These are phyloP conservation scores for Cephus nigrinus DNA, from an alignment of 2,888 invertebrate species.

Conservation along the genomic window DNA sequence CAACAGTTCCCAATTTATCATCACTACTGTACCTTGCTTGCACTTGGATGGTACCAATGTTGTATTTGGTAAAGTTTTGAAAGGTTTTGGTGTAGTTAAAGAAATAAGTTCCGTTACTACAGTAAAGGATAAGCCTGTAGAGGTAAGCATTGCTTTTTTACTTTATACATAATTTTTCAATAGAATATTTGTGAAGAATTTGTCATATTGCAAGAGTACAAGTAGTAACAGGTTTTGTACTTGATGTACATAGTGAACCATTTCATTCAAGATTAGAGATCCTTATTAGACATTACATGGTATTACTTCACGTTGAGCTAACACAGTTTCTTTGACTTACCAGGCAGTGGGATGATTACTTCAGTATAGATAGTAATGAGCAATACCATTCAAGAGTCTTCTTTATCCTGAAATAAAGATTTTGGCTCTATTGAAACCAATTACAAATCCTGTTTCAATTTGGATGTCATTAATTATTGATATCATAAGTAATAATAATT, in stretches of 20 bases:
- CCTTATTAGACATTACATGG: neutral
- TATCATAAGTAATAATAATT: conserved; percentile 13
- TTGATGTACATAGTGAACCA: neutral
- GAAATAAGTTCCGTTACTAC: conserved; percentile 76
- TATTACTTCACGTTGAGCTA: neutral
- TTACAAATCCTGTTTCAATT: neutral
- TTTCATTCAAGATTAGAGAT: neutral
- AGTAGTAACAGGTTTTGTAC: neutral
- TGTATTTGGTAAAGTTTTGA: conserved; percentile 83
- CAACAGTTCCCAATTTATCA: conserved; percentile 96
- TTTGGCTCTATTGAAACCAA: neutral
- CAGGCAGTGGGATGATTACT: neutral
- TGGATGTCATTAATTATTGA: conserved; percentile 7
- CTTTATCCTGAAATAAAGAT: neutral
- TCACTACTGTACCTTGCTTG: conserved; percentile 79
- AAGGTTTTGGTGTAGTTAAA: conserved; percentile 78
- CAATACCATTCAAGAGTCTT: neutral
- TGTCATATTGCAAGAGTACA: neutral
- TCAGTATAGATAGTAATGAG: neutral
- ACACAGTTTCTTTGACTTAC: neutral
- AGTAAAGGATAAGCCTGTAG: conserved; percentile 71
- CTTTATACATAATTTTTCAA: neutral
- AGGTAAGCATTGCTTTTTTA: conserved; percentile 67
- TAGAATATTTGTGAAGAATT: neutral
- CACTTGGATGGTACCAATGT: conserved; percentile 87